Evolutionary conservation across 2,797 vertebrate species (phyloP).

Genomic region (Mareca strepera): DNA sequence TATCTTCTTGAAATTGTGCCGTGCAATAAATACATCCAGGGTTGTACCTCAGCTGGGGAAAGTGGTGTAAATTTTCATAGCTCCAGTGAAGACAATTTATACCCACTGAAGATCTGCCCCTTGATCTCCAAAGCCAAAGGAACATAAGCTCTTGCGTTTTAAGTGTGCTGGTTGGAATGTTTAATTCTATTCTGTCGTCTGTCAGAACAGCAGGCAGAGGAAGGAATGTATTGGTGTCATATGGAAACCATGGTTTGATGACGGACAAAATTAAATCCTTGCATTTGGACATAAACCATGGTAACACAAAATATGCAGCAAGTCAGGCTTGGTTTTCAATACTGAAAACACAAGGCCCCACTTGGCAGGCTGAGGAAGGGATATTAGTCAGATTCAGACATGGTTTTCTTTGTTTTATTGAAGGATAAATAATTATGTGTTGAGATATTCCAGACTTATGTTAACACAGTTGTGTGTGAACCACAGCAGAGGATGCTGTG

Average conservation of each 20-base stretch:
- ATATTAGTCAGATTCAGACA: conserved; percentile 72
- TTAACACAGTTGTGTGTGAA: conserved; percentile 55
- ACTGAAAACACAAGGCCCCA: conserved; percentile 70
- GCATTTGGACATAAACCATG: conserved; percentile 73
- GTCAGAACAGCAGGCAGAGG: conserved; percentile 67
- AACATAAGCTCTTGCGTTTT: conserved; percentile 41
- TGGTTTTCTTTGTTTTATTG: conserved; percentile 70
- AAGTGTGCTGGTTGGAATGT: conserved; percentile 28
- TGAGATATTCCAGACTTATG: conserved; percentile 70
- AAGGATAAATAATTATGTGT: conserved; percentile 71
- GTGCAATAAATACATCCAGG: not conserved
- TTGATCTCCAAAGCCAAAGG: conserved; percentile 48
- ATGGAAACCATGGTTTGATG: conserved; percentile 58
- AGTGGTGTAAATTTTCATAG: not conserved
- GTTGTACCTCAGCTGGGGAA: not conserved
- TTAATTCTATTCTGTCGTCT: conserved; percentile 56
- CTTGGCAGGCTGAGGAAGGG: conserved; percentile 63
- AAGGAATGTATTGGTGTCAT: conserved; percentile 68
- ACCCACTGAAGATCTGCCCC: conserved; percentile 28
- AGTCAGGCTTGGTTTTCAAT: conserved; percentile 66
- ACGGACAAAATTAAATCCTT: conserved; percentile 71
- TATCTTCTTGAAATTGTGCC: not conserved
- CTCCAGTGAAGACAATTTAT: not conserved
- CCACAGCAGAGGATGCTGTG: conserved; percentile 36
- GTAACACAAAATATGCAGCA: conserved; percentile 68